Evolutionary conservation across 2,888 invertebrate species (phyloP).

Genomic region (Acanthosepion lycidas): DNA sequence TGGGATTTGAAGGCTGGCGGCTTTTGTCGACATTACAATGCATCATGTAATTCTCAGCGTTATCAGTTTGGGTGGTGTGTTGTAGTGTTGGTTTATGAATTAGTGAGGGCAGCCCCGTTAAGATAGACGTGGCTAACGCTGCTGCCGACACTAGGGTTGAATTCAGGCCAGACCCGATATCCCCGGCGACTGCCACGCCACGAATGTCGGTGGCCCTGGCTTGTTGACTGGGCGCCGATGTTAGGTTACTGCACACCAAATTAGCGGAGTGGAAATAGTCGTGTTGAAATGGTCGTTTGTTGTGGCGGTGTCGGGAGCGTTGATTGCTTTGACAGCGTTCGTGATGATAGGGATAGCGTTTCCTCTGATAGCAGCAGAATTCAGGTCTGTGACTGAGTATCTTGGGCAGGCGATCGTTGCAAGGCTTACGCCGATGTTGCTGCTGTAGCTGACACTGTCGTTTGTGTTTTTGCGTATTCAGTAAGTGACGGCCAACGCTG

Average conservation of each 20-base stretch:
- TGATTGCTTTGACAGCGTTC: not conserved
- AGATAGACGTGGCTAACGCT: not conserved
- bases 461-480: not conserved
- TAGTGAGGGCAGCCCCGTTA: too few species aligned
- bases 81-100: not conserved
- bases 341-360: not conserved
- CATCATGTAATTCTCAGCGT: not conserved
- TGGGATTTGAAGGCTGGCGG: not conserved
- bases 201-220: not conserved
- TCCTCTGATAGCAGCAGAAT: not conserved
- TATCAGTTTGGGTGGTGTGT: not conserved
- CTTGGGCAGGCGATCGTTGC: not conserved
- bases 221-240: not conserved
- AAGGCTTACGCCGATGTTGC: not conserved
- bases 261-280: not conserved
- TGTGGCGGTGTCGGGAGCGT: not conserved
- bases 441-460: not conserved
- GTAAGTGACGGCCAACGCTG: not conserved
- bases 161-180: not conserved
- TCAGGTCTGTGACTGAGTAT: not conserved
- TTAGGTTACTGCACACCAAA: constrained; percentile 15
- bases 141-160: not conserved
- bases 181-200: not conserved
- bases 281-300: not conserved
- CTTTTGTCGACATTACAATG: not conserved